Base-by-base conservation (phyloP, 2,113 vertebrate genomes). In the Pleuronectes platessa region DNA sequence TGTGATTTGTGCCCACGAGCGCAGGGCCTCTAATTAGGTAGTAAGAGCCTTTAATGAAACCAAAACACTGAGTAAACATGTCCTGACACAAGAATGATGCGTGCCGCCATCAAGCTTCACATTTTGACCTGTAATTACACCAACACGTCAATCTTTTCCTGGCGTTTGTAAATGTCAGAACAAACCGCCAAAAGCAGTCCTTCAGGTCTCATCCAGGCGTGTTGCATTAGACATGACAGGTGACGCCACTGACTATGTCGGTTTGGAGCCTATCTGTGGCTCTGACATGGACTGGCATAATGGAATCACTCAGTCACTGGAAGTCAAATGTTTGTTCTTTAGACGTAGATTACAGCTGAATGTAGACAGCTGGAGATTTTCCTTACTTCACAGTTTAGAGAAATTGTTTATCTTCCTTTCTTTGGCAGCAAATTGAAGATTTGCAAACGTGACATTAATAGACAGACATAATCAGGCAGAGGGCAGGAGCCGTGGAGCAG, bases 401-500 rank as follows among this genome's bases (percentile, higher is more conserved):
- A 74, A 54, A 3, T 26, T 70, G 68, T 71, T 83, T 75, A 71
- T 79, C 49, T 79, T 35, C 35, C 84, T 85, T 88, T 79, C 69
- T 63, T 51, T 76, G 31, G 67, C 60, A 72, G 72, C 63, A 83
- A 83, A 87, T 79, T 76, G 74, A 76, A 35, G 69, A 70, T 81
- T 85, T 85, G 76, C 0, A 0, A 81, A 61, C 53, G 49, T 73
- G 56, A 81, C 82, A 81, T 82, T 81, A 80, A 86, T 80, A 67
- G 75, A 71, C 49, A 67, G 73, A 76, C 71, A 78, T 45, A 62
- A 75, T 75, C 60, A 59, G 31, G 55, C 74, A 42, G 17, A 9
- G 66, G 49, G 69, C 64, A 58, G 72, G 59, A 63, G 59, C 56
- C 24, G 5, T 64, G 45, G 47, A 66, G 47, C 74, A 68, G 86